Evolutionary conservation across 2,113 vertebrate genomes (phyloP).

Genomic region (Tonatia bakeri): DNA sequence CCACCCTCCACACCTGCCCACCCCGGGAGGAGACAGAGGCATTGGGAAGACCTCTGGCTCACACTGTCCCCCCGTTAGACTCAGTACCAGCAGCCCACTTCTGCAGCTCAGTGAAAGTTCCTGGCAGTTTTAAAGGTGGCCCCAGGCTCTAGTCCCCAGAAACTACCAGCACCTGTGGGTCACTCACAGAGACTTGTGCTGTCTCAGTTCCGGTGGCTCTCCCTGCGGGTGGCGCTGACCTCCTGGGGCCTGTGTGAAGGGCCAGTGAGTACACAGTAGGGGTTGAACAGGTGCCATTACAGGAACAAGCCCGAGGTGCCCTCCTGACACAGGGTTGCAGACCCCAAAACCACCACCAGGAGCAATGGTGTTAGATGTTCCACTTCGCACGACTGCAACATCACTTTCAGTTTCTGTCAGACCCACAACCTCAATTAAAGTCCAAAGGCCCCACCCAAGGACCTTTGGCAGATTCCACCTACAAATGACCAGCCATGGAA

Average conservation of each 20-base stretch:
- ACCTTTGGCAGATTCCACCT: background rate
- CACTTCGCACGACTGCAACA: background rate
- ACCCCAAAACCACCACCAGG: background rate
- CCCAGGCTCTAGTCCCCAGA: background rate
- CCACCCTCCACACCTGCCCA: background rate
- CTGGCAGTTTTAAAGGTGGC: background rate
- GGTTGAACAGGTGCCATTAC: background rate
- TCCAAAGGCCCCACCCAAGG: slow-evolving; percentile 20
- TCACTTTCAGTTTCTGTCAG: background rate
- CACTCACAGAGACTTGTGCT: background rate
- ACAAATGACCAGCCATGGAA: background rate
- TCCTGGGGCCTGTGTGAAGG: background rate
- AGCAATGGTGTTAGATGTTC: background rate
- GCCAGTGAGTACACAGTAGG: background rate
- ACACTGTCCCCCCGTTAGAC: too few relatives aligned
- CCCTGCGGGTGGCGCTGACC: rapidly evolving
- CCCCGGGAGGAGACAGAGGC: background rate
- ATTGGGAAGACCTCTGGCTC: background rate
- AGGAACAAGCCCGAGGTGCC: background rate
- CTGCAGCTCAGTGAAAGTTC: background rate
- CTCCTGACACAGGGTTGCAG: background rate
- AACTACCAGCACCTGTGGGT: background rate
- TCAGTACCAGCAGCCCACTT: background rate
- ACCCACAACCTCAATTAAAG: slow-evolving; percentile 17
- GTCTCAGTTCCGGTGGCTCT: background rate